Evolutionary conservation across 2,113 vertebrate genomes (phyloP).

Genomic region (Ictalurus furcatus): DNA sequence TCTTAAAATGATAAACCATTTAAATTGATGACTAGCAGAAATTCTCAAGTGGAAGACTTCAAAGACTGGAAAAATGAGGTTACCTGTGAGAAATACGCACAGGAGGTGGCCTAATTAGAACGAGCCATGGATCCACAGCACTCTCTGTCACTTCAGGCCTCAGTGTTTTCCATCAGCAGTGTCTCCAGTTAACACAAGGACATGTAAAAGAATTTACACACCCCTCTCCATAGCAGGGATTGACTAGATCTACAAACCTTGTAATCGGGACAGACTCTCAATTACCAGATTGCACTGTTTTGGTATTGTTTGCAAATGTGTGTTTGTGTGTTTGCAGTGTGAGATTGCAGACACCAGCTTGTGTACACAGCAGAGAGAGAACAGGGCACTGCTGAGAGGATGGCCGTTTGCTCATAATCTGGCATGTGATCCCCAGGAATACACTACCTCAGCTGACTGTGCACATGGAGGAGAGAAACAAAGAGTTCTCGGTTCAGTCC

Average conservation of each 20-base stretch:
- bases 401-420: slow-evolving; percentile 20
- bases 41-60: slow-evolving; percentile 64
- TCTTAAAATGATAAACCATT: slow-evolving; percentile 63
- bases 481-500: background rate
- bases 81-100: slow-evolving; percentile 63
- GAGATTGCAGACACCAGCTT: slow-evolving; percentile 34
- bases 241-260: slow-evolving; percentile 34
- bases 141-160: background rate
- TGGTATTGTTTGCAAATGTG: slow-evolving; percentile 40
- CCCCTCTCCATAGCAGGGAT: background rate
- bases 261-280: slow-evolving; percentile 20
- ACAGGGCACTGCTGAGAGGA: slow-evolving; percentile 2
- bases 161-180: background rate
- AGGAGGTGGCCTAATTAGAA: slow-evolving; percentile 59
- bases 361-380: slow-evolving; percentile 34
- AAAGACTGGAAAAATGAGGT: slow-evolving; percentile 71
- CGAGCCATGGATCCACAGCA: background rate
- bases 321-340: slow-evolving; percentile 14
- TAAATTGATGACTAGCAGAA: slow-evolving; percentile 67
- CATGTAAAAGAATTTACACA: slow-evolving; percentile 1
- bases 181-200: slow-evolving; percentile 27
- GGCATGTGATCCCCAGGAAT: slow-evolving; percentile 29
- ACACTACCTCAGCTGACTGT: background rate
- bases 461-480: background rate
- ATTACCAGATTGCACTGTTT: slow-evolving; percentile 38